Conservation (phyloP, 2,888 invertebrate genomes). For the Scrobipalpa costella region DNA sequence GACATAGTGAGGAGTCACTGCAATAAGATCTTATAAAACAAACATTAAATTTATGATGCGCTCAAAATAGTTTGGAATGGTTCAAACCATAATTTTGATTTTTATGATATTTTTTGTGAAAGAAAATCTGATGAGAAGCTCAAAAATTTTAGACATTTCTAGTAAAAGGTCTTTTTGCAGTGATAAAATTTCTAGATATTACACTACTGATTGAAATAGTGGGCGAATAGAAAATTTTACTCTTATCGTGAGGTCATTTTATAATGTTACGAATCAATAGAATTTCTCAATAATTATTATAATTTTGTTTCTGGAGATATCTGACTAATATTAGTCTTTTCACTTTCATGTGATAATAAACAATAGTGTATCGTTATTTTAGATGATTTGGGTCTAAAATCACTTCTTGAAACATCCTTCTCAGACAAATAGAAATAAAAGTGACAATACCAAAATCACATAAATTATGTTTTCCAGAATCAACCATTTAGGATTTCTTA, state of each 20-base stretch:
- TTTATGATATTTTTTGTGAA: neutral
- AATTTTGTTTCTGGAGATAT: too few relatives aligned
- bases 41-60: neutral
- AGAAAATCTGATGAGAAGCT: neutral
- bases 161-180: conserved; percentile 12
- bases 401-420: too few relatives aligned
- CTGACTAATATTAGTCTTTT: too few relatives aligned
- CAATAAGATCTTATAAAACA: neutral
- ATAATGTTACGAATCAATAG: too few relatives aligned
- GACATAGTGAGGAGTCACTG: neutral
- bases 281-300: too few relatives aligned
- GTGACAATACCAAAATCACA: too few relatives aligned
- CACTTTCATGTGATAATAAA: too few relatives aligned
- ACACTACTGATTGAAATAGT: neutral
- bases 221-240: neutral
- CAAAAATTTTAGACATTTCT: conserved; percentile 6
- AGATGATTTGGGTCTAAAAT: too few relatives aligned
- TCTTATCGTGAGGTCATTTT: too few relatives aligned
- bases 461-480: neutral
- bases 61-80: neutral
- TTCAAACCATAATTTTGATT: neutral
- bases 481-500: neutral
- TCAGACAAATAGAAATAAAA: too few relatives aligned
- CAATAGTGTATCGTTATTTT: too few relatives aligned
- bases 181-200: conserved; percentile 25